phyloP scores from a whole-genome alignment of 2,113 vertebrate genomes.

The Agapornis roseicollis region DNA sequence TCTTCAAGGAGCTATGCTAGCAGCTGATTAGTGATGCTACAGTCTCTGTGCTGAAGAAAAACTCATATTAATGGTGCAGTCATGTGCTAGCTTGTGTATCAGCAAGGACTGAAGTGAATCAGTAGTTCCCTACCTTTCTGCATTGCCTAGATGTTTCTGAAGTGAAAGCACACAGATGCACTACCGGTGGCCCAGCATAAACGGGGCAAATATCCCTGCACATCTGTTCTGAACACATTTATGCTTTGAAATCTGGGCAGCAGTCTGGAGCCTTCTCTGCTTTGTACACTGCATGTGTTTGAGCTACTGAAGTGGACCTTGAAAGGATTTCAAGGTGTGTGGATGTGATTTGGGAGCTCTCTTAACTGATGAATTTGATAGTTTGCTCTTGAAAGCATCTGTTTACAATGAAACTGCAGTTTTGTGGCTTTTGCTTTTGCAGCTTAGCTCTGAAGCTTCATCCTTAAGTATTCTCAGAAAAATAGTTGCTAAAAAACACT shows the following conservation, averaged over 20 bases:
- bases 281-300: neutral
- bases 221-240: neutral
- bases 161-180: neutral
- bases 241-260: neutral
- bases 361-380: neutral
- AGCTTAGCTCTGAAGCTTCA: neutral
- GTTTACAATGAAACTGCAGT: neutral
- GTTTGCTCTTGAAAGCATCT: neutral
- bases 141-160: neutral
- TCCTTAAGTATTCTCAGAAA: neutral
- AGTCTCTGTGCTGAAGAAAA: neutral
- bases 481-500: neutral
- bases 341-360: neutral
- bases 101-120: neutral
- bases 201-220: neutral
- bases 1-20: neutral
- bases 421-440: neutral
- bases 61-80: neutral
- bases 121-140: neutral
- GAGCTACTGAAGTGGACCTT: neutral
- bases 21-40: neutral
- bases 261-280: neutral
- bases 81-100: neutral
- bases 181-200: neutral
- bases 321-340: neutral